These are phyloP conservation scores for Nephotettix cincticeps DNA, from an alignment of 1,140 invertebrate species.

Conservation along the genomic window DNA sequence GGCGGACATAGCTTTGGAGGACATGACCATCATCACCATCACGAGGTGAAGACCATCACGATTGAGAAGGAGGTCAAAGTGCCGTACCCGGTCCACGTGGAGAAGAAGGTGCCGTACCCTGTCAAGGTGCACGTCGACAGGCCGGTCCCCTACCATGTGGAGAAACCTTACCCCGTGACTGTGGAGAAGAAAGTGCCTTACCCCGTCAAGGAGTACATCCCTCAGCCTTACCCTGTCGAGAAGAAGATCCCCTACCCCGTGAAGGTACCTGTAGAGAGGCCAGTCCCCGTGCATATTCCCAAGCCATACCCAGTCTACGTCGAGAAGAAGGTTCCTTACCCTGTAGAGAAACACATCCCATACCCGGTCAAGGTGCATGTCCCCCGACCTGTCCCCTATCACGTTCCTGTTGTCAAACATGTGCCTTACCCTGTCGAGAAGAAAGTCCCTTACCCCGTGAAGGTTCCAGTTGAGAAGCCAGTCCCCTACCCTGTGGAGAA, in stretches of 20 bases:
- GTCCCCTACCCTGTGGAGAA: constrained; percentile 17
- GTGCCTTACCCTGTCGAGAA: constrained; percentile 35
- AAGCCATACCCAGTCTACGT: constrained; percentile 41
- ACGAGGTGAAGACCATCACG: constrained; percentile 21
- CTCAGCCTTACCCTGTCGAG: constrained; percentile 52
- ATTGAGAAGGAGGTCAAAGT: constrained; percentile 54
- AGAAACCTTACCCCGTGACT: constrained; percentile 43
- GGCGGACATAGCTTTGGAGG: too few relatives aligned
- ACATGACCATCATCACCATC: constrained; percentile 50
- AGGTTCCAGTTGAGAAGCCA: constrained; percentile 35
- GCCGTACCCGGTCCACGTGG: constrained; percentile 62
- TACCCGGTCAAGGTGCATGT: constrained; percentile 63
- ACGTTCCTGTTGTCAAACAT: constrained; percentile 18
- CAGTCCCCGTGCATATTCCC: constrained; percentile 51
- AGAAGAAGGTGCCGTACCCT: constrained; percentile 68
- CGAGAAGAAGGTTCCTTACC: constrained; percentile 46
- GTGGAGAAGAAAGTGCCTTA: constrained; percentile 51
- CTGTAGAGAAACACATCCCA: constrained; percentile 6
- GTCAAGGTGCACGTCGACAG: constrained; percentile 72
- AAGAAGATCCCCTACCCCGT: constrained; percentile 78
- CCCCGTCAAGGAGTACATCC: constrained; percentile 64
- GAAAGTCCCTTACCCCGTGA: constrained; percentile 60
- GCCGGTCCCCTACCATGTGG: constrained; percentile 47
- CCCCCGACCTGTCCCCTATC: constrained; percentile 27
- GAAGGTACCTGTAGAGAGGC: constrained; percentile 54